phyloP scores from a whole-genome alignment of 2,888 invertebrate genomes.

The Tetanocera ferruginea region DNA sequence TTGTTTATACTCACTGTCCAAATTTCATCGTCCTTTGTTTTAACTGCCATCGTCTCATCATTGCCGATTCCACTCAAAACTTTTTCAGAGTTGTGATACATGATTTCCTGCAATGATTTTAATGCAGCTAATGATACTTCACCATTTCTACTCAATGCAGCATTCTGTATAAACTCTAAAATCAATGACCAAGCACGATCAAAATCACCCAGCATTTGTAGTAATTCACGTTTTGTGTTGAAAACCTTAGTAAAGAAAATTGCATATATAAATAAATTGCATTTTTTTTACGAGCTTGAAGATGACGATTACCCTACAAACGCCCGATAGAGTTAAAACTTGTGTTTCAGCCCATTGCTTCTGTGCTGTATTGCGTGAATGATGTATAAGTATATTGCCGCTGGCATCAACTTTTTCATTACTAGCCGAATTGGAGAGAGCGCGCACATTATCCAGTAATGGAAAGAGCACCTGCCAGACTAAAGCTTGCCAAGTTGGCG shows the following conservation, averaged over 20 bases:
- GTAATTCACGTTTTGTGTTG: slow-evolving; percentile 88
- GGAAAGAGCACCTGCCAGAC: slow-evolving; percentile 97
- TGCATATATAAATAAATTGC: not conserved
- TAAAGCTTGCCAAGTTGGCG: slow-evolving; percentile 93
- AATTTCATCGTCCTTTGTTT: slow-evolving; percentile 72
- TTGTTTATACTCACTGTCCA: slow-evolving; percentile 74
- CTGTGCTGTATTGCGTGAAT: slow-evolving; percentile 97
- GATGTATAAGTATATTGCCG: slow-evolving; percentile 96
- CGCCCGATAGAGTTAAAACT: slow-evolving; percentile 90
- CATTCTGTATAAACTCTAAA: slow-evolving; percentile 93
- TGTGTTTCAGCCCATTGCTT: slow-evolving; percentile 99
- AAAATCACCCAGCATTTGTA: slow-evolving; percentile 91
- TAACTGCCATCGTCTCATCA: slow-evolving; percentile 57
- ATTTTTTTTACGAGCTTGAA: not conserved
- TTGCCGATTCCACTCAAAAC: slow-evolving; percentile 65
- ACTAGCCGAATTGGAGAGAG: slow-evolving; percentile 76
- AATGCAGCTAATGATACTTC: slow-evolving; percentile 96
- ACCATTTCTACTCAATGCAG: slow-evolving; percentile 91
- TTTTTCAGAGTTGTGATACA: slow-evolving; percentile 75
- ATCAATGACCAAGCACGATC: slow-evolving; percentile 93
- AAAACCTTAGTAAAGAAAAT: slow-evolving; percentile 72
- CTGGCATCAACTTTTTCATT: slow-evolving; percentile 85
- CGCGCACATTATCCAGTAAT: slow-evolving; percentile 89
- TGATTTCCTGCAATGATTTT: slow-evolving; percentile 96
- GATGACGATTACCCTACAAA: slow-evolving; percentile 86